Base-by-base conservation (phyloP, 2,113 vertebrate species). In the Callocephalon fimbriatum region DNA sequence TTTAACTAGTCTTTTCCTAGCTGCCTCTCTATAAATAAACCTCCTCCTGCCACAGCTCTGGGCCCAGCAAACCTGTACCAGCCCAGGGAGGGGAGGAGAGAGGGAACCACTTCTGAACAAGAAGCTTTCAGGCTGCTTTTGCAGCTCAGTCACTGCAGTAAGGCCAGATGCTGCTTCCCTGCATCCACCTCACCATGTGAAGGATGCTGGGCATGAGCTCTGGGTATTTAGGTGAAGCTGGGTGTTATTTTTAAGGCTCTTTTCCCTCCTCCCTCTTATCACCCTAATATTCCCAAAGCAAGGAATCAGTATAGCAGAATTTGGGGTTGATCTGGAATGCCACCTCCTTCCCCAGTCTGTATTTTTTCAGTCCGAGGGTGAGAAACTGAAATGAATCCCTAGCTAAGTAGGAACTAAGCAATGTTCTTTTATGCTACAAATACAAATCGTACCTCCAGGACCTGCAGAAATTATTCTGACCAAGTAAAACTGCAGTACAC, bases 11-110 rank as follows among this genome's bases (percentile, higher is more conserved):
- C 59, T 65, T 53, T 87, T 63, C 78, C 31, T 58, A 11, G 67
- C 85, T 62, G 15, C 63, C 45, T 59, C n/a, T 40, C 73, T 59
- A 71, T 78, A 91, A 85, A 96, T 88, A 95, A 75, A 66, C 56
- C 65, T 66, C 59, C 62, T 53, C 2, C 32, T 44, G 62, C 53
- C 1, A 4, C 66, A 70, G 32, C 67, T 44, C 45, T 31, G 89
- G 70, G 84, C 50, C 42, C 5, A 1, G 35, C 40, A 21, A 59
- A 31, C 20, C 29, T 21, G 9, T 14, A 20, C n/a, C 56, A 58
- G 67, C 50, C 37, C 8, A 2, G 54, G 44, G 27, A 45, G 54
- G 51, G 59, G 22, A 58, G 59, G 47, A 47, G 22, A 45, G 75
- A 66, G 40, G 73, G 29, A 77, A 35, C 29, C 0, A 5, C 44